Percentiles rank a stretch among this genome's conserved stretches.
phyloP scores from a whole-genome alignment of 2,113 vertebrate genomes.

The Bos taurus region ARS-UCD2.0 NC_037353.1:42042501-42043000 shows the following conservation, averaged over 20 bases:
- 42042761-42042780: too few relatives aligned
- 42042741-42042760: too few relatives aligned
- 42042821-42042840: too few relatives aligned
- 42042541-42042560: background rate
- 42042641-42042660: background rate
- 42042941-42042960: background rate
- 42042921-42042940: background rate
- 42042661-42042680: background rate
- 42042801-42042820: too few relatives aligned
- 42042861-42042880: background rate
- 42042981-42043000: background rate
- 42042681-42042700: background rate
- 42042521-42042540: background rate
- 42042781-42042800: too few relatives aligned
- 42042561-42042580: background rate
- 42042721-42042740: too few relatives aligned
- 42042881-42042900: background rate
- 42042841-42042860: too few relatives aligned
- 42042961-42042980: background rate
- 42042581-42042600: background rate
- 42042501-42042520: rapidly evolving
- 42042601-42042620: background rate
- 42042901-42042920: background rate
- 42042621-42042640: background rate
- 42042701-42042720: too few relatives aligned